Evolutionary conservation across 2,797 vertebrate genomes (phyloP).

Genomic region (Smutsia temminckii): DNA sequence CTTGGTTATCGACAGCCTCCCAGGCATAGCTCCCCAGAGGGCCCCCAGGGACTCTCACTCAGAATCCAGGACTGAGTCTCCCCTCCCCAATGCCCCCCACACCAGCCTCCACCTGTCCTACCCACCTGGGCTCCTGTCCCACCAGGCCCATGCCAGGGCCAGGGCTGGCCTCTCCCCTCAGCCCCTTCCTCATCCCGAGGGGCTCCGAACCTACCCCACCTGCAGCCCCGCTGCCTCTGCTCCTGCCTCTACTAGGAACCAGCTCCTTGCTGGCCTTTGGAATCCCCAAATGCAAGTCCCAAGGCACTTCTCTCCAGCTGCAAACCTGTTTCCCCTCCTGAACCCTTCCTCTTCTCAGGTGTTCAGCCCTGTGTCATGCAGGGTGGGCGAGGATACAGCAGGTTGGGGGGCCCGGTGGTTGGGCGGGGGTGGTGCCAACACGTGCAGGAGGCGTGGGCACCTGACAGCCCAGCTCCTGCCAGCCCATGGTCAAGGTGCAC

Average conservation of each 20-base stretch:
- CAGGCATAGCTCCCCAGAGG: not conserved
- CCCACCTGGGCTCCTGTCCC: not conserved
- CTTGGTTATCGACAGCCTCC: not conserved
- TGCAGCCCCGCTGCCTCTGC: no score
- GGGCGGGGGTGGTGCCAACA: not conserved
- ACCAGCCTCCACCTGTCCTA: no score
- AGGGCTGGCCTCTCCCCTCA: not conserved
- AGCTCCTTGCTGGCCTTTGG: rapidly evolving
- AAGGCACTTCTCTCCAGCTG: not conserved
- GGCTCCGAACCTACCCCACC: not conserved
- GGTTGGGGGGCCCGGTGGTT: not conserved
- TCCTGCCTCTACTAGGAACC: not conserved
- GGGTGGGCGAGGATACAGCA: rapidly evolving
- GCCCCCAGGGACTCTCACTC: not conserved
- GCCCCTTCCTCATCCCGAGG: not conserved
- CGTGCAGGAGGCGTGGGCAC: rapidly evolving
- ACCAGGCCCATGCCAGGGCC: not conserved
- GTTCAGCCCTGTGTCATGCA: rapidly evolving
- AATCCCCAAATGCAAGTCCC: not conserved
- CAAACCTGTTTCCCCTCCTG: not conserved
- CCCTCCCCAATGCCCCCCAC: rapidly evolving
- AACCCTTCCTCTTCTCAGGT: not conserved
- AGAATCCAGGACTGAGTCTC: not conserved
- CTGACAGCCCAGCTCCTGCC: not conserved
- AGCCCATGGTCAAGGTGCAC: rapidly evolving